Evolutionary conservation across 2,888 invertebrate species (phyloP).

Genomic region (Hyposoter dolosus): DNA sequence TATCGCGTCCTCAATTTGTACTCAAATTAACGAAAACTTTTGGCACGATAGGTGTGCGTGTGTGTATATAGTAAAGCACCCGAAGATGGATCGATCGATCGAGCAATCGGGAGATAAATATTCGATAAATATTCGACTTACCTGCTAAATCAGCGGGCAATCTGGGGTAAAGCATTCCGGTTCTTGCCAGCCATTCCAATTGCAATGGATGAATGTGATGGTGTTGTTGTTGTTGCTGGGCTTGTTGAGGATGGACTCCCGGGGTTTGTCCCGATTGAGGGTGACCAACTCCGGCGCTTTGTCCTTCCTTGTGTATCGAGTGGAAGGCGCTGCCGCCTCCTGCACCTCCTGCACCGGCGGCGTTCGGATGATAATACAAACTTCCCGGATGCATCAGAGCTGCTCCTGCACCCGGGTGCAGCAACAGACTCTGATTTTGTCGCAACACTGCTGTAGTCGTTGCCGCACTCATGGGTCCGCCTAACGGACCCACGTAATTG

Average conservation of each 20-base stretch:
- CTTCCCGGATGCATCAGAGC: conserved; percentile 81
- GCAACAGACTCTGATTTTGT: conserved; percentile 80
- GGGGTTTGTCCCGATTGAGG: conserved; percentile 72
- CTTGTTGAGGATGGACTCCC: conserved; percentile 79
- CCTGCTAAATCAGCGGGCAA: conserved; percentile 93
- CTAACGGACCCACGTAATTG: conserved; percentile 47
- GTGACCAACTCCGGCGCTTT: conserved; percentile 80
- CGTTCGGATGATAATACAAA: conserved; percentile 81
- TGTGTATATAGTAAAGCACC: neutral
- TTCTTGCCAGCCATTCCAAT: conserved; percentile 95
- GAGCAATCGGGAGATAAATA: neutral
- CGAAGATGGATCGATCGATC: conserved; percentile 4
- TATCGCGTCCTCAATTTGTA: conserved; percentile 68
- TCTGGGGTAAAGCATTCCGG: conserved; percentile 96
- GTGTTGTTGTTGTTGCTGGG: conserved; percentile 85
- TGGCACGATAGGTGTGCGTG: neutral
- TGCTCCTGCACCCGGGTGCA: conserved; percentile 81
- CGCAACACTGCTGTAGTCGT: conserved; percentile 74
- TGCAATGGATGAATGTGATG: conserved; percentile 90
- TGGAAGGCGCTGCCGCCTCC: conserved; percentile 82
- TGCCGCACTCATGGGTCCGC: conserved; percentile 64
- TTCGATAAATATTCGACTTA: conserved; percentile 81
- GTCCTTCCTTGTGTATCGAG: conserved; percentile 85
- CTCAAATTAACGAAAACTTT: conserved; percentile 57
- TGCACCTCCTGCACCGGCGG: conserved; percentile 31